Base-by-base conservation (phyloP, 2,113 vertebrate species). In the Bothrops jararaca region DNA sequence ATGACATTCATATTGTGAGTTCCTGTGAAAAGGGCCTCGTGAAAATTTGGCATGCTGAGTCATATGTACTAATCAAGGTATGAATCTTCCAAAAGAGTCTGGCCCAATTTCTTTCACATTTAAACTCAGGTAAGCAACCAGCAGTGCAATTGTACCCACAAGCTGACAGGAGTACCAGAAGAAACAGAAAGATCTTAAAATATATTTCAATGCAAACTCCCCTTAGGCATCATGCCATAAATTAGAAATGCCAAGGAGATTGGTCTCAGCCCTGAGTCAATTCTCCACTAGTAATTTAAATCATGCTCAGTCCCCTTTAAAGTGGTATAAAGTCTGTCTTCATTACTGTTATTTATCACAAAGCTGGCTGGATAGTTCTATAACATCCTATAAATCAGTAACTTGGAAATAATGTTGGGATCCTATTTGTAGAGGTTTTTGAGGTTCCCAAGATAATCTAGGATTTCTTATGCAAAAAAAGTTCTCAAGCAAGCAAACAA, bases 1-100 rank as follows among this genome's bases (percentile, higher is more conserved):
- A 92, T 2, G 64, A 94, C 0, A 94, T 87, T 2, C 94, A 94
- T 0, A 96, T 99, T 0, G 97, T 98, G 94, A 99, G 98, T 39
- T 97, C 98, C 94, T 98, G 98, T 58, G 95, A 97, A 24, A 96
- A 39, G 85, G 99, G 99, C n/a, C 29, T 97, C 4, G 95, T 99
- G 92, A 99, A 98, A 93, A 95, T 99, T 56, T 99, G 99, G 99
- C 94, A 97, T 80, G n/a, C 96, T 24, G 95, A 96, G 24, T 97
- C 89, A 0, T 97, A 95, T 0, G 86, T 95, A 10, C 94, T 99
- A 58, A 93, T 98, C 74, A 98, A 98, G 97, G 99, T 99, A 92
- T 91, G 92, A 7, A 60, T 22, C 53, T 86, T 90, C 80, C 23
- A 48, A 53, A 69, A 85, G 3, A 56, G 24, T 11, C 23, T 85